A percentile compares a stretch with the other conserved stretches of the same genome.
phyloP scores from a whole-genome alignment of 53 echinoderm and acorn worm species.

The Astropecten irregularis region DNA sequence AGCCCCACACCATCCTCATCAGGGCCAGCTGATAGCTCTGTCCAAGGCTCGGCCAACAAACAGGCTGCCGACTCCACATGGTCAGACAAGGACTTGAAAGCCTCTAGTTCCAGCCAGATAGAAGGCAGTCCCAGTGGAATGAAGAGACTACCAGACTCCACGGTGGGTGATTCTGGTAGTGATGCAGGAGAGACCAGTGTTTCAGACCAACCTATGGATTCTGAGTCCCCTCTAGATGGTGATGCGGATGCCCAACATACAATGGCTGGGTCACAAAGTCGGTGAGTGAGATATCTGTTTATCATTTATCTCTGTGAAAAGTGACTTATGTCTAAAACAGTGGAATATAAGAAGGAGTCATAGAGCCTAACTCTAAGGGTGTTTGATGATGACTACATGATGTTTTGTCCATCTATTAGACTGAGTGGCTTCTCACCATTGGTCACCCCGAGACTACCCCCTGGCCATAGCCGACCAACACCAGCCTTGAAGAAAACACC shows the following conservation, averaged over 20 bases:
- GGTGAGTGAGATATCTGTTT: background rate
- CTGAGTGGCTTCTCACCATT: conserved; percentile 50
- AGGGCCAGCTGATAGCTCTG: conserved; percentile 11
- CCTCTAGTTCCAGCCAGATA: conserved; percentile 21
- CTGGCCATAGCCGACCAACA: conserved; percentile 9
- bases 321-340: too few relatives aligned
- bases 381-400: too few relatives aligned
- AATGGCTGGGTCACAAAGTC: background rate
- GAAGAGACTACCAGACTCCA: conserved; percentile 36
- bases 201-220: conserved; percentile 6
- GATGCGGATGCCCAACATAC: background rate
- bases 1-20: too few relatives aligned
- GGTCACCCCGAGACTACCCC: conserved; percentile 43
- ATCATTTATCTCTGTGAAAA: too few relatives aligned
- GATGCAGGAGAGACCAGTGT: background rate
- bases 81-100: conserved; percentile 14
- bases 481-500: conserved; percentile 51
- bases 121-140: conserved; percentile 16
- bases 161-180: conserved; percentile 20
- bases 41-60: background rate
- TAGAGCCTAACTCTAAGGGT: too few relatives aligned
- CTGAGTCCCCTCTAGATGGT: background rate
- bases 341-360: too few relatives aligned
- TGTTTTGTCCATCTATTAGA: conserved; percentile 9
- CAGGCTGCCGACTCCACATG: conserved; percentile 51